Conservation (phyloP, 2,113 vertebrate genomes). For the Rana temporaria region DNA sequence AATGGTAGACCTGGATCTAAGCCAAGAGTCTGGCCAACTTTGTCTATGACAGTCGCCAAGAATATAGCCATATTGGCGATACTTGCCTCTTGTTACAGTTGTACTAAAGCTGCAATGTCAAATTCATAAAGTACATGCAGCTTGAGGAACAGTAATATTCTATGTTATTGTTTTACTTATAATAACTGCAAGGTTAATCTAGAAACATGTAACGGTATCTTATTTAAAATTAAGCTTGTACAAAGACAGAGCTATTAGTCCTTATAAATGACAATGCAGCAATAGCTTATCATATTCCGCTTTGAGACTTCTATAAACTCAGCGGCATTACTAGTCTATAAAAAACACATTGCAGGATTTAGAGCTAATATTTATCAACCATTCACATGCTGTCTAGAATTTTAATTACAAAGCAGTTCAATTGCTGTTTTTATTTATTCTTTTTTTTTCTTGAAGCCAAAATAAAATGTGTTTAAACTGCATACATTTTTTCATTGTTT, state of each 20-base stretch:
- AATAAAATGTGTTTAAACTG: conserved; percentile 12
- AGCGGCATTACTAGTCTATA: conserved; percentile 30
- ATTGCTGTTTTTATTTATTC: conserved; percentile 13
- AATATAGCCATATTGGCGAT: no score
- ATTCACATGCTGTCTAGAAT: conserved; percentile 48
- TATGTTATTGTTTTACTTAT: conserved; percentile 59
- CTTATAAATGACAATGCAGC: conserved; percentile 49
- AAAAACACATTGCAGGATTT: conserved; percentile 41
- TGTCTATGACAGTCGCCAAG: no score
- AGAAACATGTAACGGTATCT: conserved; percentile 33
- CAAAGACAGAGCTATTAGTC: conserved; percentile 39
- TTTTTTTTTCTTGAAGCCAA: conserved; percentile 8
- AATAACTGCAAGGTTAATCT: conserved; percentile 55
- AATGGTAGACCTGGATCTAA: no score
- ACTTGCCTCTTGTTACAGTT: not conserved
- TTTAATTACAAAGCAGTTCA: conserved; percentile 42
- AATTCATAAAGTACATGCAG: conserved; percentile 62
- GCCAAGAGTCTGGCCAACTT: no score
- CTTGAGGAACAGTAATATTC: conserved; percentile 49
- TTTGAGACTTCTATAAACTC: conserved; percentile 37
- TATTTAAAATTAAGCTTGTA: conserved; percentile 46
- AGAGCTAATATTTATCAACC: conserved; percentile 55
- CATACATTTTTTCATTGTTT: conserved; percentile 22
- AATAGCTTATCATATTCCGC: conserved; percentile 37
- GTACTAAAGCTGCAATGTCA: not conserved